These are phyloP conservation scores for Liopterus haemorrhoidalis DNA, from an alignment of 2,888 invertebrate species.

Conservation along the genomic window DNA sequence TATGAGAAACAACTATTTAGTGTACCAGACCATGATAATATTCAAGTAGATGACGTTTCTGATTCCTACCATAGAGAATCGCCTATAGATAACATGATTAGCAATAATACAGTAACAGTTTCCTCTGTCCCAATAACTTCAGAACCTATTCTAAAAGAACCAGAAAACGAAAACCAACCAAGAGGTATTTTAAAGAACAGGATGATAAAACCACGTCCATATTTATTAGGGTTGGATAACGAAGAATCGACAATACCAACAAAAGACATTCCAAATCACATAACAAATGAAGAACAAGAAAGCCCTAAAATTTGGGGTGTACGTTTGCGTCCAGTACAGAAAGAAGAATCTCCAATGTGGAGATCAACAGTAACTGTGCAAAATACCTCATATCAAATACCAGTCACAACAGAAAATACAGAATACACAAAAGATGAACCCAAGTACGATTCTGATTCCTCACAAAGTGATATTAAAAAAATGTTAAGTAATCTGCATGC, in stretches of 20 bases:
- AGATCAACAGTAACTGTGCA: conserved; percentile 45
- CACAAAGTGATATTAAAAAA: conserved; percentile 42
- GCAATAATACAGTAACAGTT: conserved; percentile 8
- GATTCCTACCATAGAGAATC: conserved; percentile 3
- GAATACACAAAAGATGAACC: conserved; percentile 10
- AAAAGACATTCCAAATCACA: conserved; percentile 27
- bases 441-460: conserved; percentile 18
- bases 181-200: conserved; percentile 70
- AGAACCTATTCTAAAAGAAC: conserved; percentile 22
- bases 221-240: conserved; percentile 62
- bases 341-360: conserved; percentile 43
- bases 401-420: conserved; percentile 14
- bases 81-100: background rate
- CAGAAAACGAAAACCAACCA: conserved; percentile 48
- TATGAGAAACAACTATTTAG: conserved; percentile 47
- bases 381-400: conserved; percentile 38
- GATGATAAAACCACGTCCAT: conserved; percentile 67
- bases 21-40: conserved; percentile 17
- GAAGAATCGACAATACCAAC: conserved; percentile 44
- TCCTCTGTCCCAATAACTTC: conserved; percentile 36
- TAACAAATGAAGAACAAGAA: conserved; percentile 28
- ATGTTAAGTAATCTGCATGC: conserved; percentile 40
- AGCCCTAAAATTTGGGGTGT: conserved; percentile 47
- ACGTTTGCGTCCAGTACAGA: conserved; percentile 45
- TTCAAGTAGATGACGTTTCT: conserved; percentile 20